Base-by-base conservation (phyloP, 1,140 invertebrate genomes). In the Heliconius hewitsoni region DNA sequence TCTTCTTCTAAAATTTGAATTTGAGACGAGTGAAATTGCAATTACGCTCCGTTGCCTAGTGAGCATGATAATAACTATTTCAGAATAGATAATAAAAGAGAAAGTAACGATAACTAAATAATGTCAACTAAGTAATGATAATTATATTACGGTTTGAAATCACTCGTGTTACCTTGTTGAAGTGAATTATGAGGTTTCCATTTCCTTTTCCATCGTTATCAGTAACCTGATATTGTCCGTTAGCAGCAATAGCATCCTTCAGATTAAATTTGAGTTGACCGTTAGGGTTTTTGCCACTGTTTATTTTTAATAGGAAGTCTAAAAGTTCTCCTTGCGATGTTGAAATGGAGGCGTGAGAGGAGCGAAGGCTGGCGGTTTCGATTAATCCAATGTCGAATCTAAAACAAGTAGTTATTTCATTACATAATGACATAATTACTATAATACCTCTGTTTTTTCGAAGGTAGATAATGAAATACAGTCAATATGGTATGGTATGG, bases 191-290 rank as follows among this genome's bases (percentile, higher is more conserved):
- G 11, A 96, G 85, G 16, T 94, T 86, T 11, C 95, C 91, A 57
- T 95, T 95, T n/a, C 95, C 96, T 82, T 95, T 96, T 30, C 96
- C 96, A 77, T 94, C 94, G 46, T 90, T 94, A 75, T 95, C 94
- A 30, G 94, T 95, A 3, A 95, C 87, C 71, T 96, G 96, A 78
- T 95, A 95, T 76, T 96, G 94, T 34, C 95, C 96, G 71, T 96
- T 95, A 16, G 95, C 94, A 3, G 86, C 85, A 39, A 96, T 79
- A 16, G 94, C 79, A 78, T 96, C 95, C 76, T 95, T 96, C 1
- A 96, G 77, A 27, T 92, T 90, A 1, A 96, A 80, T 78, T 95
- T 95, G 0, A 95, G 85, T 70, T 95, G 95, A 37, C 95, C 96
- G 18, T 84, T 90, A 3, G 94, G 76, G 71, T 89, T 92, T n/a